Evolutionary conservation across 1,140 invertebrate genomes (phyloP).

Genomic region (Cydia pomonella): DNA sequence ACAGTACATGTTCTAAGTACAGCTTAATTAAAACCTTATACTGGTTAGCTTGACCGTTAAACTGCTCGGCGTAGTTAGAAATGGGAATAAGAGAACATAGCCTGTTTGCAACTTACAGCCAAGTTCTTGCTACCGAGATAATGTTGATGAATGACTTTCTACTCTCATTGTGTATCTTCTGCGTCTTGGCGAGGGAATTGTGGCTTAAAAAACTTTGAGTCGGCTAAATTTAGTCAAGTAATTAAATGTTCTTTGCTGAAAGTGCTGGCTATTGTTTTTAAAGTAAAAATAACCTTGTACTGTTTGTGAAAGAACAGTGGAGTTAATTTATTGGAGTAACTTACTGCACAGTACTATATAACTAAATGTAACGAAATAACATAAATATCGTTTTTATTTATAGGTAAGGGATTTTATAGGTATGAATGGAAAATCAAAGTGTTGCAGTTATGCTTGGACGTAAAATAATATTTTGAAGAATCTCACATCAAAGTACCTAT

Average conservation of each 20-base stretch:
- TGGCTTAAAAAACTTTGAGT: slow-evolving; percentile 24
- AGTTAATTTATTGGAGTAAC: no score
- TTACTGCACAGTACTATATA: no score
- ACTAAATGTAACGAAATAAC: no score
- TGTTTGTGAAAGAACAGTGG: no score
- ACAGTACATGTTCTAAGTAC: no score
- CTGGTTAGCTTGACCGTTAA: not conserved
- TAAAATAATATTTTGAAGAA: no score
- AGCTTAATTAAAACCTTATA: no score
- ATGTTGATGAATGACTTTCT: slow-evolving; percentile 33
- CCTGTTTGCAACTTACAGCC: slow-evolving; percentile 19
- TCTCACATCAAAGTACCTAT: no score
- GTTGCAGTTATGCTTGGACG: no score
- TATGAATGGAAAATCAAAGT: no score
- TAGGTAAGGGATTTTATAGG: no score
- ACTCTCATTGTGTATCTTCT: slow-evolving; percentile 29
- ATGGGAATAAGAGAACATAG: not conserved
- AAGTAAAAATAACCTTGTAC: not conserved
- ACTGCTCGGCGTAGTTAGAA: not conserved
- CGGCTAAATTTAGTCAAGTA: slow-evolving; percentile 16
- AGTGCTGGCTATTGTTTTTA: not conserved
- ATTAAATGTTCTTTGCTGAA: not conserved
- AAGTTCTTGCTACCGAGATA: slow-evolving; percentile 21
- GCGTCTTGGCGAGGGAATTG: slow-evolving; percentile 12
- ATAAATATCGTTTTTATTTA: no score